phyloP scores from a whole-genome alignment of 2,888 invertebrate species.

The Fragum whitleyi region DNA sequence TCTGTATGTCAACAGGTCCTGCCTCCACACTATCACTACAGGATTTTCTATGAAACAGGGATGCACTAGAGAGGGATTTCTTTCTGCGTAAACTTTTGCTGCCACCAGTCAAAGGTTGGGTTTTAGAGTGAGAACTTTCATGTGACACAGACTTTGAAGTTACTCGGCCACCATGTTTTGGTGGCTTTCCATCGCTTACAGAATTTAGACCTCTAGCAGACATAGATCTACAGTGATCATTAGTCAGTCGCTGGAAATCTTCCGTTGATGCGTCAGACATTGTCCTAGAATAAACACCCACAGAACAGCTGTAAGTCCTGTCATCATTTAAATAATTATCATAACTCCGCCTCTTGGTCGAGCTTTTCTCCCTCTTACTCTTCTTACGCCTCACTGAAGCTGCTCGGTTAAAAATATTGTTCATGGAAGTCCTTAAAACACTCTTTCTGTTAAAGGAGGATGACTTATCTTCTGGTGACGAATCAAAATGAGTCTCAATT shows the following conservation, averaged over 20 bases:
- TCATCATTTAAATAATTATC: slow-evolving; percentile 53
- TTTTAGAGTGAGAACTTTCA: slow-evolving; percentile 47
- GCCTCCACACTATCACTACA: slow-evolving; percentile 38
- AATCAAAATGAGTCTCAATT: slow-evolving; percentile 76
- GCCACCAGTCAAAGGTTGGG: slow-evolving; percentile 60
- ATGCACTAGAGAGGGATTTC: slow-evolving; percentile 64
- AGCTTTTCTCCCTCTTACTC: slow-evolving; percentile 41
- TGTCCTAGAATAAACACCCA: slow-evolving; percentile 55
- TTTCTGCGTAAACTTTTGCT: slow-evolving; percentile 56
- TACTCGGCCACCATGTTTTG: slow-evolving; percentile 41
- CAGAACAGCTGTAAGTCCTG: slow-evolving; percentile 55
- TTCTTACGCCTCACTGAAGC: slow-evolving; percentile 45
- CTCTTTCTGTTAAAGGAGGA: slow-evolving; percentile 50
- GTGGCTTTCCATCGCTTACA: slow-evolving; percentile 38
- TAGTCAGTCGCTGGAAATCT: background rate
- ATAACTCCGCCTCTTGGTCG: slow-evolving; percentile 47
- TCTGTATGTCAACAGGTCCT: slow-evolving; percentile 28
- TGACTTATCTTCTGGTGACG: slow-evolving; percentile 34
- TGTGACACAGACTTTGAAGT: slow-evolving; percentile 62
- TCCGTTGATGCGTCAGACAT: slow-evolving; percentile 40
- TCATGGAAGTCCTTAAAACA: slow-evolving; percentile 54
- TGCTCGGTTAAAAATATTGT: slow-evolving; percentile 57
- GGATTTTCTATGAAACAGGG: slow-evolving; percentile 55
- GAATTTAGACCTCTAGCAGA: slow-evolving; percentile 1
- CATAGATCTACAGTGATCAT: background rate